Evolutionary conservation across 2,113 vertebrate genomes (phyloP), one percentile per base, ranked within the genome.

Genomic region (Bos javanicus): DNA sequence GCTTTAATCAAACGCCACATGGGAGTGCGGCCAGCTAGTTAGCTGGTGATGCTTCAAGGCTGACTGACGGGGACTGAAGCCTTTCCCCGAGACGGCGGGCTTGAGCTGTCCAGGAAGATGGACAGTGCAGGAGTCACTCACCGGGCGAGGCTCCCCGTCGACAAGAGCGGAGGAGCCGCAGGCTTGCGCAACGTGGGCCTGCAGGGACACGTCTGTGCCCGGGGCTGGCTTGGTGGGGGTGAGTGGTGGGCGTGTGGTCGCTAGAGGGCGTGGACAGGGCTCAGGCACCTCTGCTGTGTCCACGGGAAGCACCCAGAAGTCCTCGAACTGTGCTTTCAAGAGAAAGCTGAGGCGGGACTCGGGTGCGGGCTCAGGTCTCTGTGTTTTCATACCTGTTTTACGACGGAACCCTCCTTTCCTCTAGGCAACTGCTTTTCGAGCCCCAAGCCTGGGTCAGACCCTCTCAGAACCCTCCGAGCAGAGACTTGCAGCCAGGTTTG

Each of bases 51-150:
- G 98, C 94, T 64, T 83, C 33, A 94, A 50, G 23, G 88, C 46
- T 46, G 71, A 96, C 94, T 93, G 90, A 97, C 86, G 28, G 33
- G 78, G 54, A 62, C 89, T 81, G 85, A 97, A 96, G 91, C 82
- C 92, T 94, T 85, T 94, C 94, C 71, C 86, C 60, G 91, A 97
- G 98, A 97, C 62, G 54, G 67, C 0, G 4, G 78, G 94, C 88
- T 84, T 91, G 95, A 91, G 94, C 96, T 97, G 97, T 97, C 91
- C 95, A 96, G 78, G 89, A 93, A 94, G 96, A 95, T 80, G 86
- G 95, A 95, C 96, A 94, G 90, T 83, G 48, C 52, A 46, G 60
- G 92, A 59, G 59, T 43, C 78, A 9, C 39, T 92, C 62, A 82
- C 82, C 57, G 52, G 90, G 89, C 2, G 15, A 81, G 92, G 94